Evolutionary conservation across 2,113 vertebrate genomes (phyloP), one percentile per base, ranked within the genome.

Genomic region (Menidia beryllina): DNA sequence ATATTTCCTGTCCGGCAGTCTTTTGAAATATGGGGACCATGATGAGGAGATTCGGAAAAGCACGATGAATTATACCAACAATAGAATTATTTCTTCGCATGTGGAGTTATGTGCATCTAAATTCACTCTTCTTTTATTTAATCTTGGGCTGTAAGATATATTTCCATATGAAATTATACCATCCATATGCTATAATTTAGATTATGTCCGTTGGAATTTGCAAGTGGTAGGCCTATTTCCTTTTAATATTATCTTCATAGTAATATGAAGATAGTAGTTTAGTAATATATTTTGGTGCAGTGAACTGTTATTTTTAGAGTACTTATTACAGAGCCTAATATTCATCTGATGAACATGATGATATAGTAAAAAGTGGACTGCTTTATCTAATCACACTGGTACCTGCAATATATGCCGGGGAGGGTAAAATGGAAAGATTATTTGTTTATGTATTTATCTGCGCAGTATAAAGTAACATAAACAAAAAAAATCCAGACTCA

Each of bases 1-100:
- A 55, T 52, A 52, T 64, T 73, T 84, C 43, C 65, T 61, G 45
- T 66, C 55, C 39, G 49, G 59, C 53, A 55, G 54, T 82, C 66
- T 75, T 83, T 60, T 72, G 55, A 51, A 75, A 52, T 47, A 13
- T n/a, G 55, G 62, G 51, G 6, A 30, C 57, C 60, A 50, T 53
- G 47, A 76, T 7, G 1, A 66, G 64, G 30, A 79, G 61, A 83
- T 81, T 69, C 76, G 59, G 62, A 71, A 73, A 58, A 39, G 49
- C 8, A 26, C 64, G 59, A 38, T 77, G 61, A 83, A 70, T 67
- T 50, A 38, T 62, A 64, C 23, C 7, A 47, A 47, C 23, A 77
- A 77, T 69, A 62, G 66, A 68, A 79, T 82, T 83, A 65, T 63
- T 73, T 77, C 34, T 54, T 53, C 49, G 49, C 52, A 66, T 72